phyloP scores from a whole-genome alignment of 2,888 invertebrate genomes.

The Rhaphigaster nebulosa region DNA sequence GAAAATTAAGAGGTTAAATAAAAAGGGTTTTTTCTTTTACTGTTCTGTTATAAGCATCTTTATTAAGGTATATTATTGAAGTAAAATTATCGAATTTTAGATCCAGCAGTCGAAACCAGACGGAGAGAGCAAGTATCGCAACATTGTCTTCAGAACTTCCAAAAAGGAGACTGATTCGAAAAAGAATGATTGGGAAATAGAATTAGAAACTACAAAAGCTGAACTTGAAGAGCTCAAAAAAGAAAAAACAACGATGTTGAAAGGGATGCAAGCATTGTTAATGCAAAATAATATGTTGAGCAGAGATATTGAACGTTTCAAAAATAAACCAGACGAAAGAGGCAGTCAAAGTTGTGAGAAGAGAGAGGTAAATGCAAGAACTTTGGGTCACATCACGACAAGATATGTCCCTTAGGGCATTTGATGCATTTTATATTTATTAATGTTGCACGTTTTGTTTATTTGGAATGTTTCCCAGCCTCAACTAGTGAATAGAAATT shows the following conservation, averaged over 20 bases:
- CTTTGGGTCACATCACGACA: slow-evolving; percentile 51
- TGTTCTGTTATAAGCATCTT: background rate
- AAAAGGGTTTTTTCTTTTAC: background rate
- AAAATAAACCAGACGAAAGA: slow-evolving; percentile 3
- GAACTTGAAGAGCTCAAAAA: slow-evolving; percentile 66
- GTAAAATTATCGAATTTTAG: background rate
- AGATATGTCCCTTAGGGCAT: background rate
- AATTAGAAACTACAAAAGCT: slow-evolving; percentile 64
- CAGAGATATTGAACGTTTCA: slow-evolving; percentile 58
- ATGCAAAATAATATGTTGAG: slow-evolving; percentile 61
- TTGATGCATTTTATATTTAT: slow-evolving; percentile 28
- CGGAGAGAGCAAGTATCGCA: background rate
- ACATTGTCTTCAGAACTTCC: background rate
- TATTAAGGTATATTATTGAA: background rate
- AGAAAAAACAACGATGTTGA: slow-evolving; percentile 67
- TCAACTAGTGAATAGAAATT: background rate
- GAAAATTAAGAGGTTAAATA: background rate
- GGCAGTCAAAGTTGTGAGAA: slow-evolving; percentile 35
- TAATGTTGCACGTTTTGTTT: background rate
- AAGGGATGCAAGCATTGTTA: slow-evolving; percentile 61
- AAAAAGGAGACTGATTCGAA: slow-evolving; percentile 51
- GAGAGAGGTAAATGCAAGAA: slow-evolving; percentile 60
- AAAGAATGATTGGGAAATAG: slow-evolving; percentile 68
- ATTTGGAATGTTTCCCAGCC: slow-evolving; percentile 1
- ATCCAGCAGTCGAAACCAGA: slow-evolving; percentile 12